phyloP scores from a whole-genome alignment of 1,140 invertebrate genomes.

The Zaprionus lachaisei region DNA sequence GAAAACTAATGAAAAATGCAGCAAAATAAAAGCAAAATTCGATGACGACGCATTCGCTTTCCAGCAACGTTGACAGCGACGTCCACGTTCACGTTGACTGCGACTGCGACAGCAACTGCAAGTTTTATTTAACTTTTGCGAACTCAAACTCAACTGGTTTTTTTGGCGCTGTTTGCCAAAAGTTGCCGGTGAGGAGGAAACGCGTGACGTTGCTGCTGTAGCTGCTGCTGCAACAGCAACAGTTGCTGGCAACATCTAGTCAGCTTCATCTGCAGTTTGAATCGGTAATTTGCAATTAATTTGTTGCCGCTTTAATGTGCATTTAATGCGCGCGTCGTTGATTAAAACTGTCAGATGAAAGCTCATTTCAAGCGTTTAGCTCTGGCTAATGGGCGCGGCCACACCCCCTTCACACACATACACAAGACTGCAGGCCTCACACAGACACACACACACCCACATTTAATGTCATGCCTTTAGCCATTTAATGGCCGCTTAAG shows the following conservation, averaged over 20 bases:
- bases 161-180: slow-evolving; percentile 45
- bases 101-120: slow-evolving; percentile 47
- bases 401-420: not conserved
- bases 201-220: slow-evolving; percentile 49
- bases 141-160: slow-evolving; percentile 45
- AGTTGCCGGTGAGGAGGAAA: slow-evolving; percentile 60
- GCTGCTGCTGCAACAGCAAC: slow-evolving; percentile 31
- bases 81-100: not conserved
- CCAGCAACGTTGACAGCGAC: not conserved
- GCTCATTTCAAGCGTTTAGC: slow-evolving; percentile 57
- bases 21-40: slow-evolving; percentile 31
- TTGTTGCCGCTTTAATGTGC: slow-evolving; percentile 68
- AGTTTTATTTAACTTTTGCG: slow-evolving; percentile 57
- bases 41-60: slow-evolving; percentile 16
- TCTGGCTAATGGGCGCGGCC: slow-evolving; percentile 28
- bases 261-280: slow-evolving; percentile 34
- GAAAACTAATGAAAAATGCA: slow-evolving; percentile 36
- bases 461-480: slow-evolving; percentile 30
- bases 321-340: slow-evolving; percentile 70
- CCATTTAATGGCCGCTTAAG: slow-evolving; percentile 29
- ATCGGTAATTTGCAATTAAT: slow-evolving; percentile 77
- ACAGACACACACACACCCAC: slow-evolving; percentile 44
- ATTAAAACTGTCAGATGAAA: slow-evolving; percentile 58
- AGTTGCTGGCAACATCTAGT: slow-evolving; percentile 8
- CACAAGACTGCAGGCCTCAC: not conserved